Base-by-base conservation (phyloP, 53 echinoderm and acorn worm species). In the Echinarachnius parma region DNA sequence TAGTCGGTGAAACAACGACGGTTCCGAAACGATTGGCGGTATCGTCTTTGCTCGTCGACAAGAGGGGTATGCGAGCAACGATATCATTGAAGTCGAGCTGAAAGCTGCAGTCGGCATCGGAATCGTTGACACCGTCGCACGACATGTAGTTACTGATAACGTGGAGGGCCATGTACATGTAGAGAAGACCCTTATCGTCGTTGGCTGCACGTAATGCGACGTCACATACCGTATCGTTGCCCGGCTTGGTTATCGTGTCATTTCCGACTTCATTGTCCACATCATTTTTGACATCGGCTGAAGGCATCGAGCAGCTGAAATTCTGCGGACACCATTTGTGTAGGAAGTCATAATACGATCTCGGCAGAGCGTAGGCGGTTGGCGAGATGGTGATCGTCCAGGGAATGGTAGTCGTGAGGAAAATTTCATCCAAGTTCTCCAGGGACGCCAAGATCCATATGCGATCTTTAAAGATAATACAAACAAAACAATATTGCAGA, bases 371-470 rank as follows among this genome's bases (percentile, higher is more conserved):
- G 48, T 66, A 66, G 28, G 5, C n/a, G 16, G 66, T 66, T 24
- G 66, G 66, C 4, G 66, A 47, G 66, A 66, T 30, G 2, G 20
- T 33, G 26, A 62, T 22, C 24, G 62, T 62, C 62, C 62, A 62
- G 7, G 39, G 7, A 39, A 39, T 39, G 39, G 39, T 39, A 13
- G 39, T 39, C 7, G 39, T 7, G 7, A 13, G 13, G 7, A 13
- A 13, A 13, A 39, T 7, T 7, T 7, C 7, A 7, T 39, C 39
- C 13, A 39, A 9, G 39, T 39, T 39, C 4, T 36, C 62, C 46
- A 66, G 26, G 19, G 21, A 31, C 19, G 66, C 66, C n/a, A 47
- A 47, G 28, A 66, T 48, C 66, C 66, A 66, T 16, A 47, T 46
- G 5, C 47, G 66, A 66, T 66, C 66, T 66, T 15, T 28, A 48